phyloP scores from a whole-genome alignment of 37 sponge, comb jelly and placozoan species.

The Halisarca cf. caerulea region DNA sequence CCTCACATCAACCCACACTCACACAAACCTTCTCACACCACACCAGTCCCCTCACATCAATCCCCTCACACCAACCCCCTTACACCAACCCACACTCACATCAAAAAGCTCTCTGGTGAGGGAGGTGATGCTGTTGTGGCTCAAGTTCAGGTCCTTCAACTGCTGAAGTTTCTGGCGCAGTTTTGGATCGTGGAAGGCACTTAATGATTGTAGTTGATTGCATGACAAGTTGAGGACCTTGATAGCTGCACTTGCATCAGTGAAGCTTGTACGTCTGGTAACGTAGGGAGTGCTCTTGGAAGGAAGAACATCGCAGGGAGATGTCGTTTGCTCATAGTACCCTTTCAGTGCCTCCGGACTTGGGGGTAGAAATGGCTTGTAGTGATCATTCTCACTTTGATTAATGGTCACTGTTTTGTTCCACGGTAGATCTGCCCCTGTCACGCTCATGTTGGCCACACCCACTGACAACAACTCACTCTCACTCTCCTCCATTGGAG shows the following conservation, averaged over 20 bases:
- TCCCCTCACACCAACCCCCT: too few relatives aligned
- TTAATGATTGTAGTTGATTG: conserved; percentile 39
- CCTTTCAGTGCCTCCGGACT: conserved; percentile 4
- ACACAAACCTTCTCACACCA: conserved; percentile 61
- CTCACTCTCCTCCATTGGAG: too few relatives aligned
- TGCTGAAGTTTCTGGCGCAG: conserved; percentile 13
- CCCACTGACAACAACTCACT: too few relatives aligned
- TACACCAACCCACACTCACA: conserved; percentile 25
- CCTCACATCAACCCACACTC: too few relatives aligned
- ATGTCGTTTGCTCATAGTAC: not conserved
- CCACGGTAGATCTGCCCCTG: not conserved
- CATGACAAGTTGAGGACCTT: conserved; percentile 52
- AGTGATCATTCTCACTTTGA: not conserved
- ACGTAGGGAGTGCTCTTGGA: not conserved
- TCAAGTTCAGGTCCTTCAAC: conserved; percentile 39
- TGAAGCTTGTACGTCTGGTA: not conserved
- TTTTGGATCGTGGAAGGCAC: not conserved
- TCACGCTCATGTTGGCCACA: not conserved
- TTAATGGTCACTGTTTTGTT: not conserved
- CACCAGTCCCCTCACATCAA: conserved; percentile 29
- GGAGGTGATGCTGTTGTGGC: conserved; percentile 50
- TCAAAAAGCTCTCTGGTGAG: conserved; percentile 47
- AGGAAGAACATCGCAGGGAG: not conserved
- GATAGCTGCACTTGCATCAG: not conserved
- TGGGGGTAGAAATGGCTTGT: not conserved